A percentile compares a stretch with the other conserved stretches of the same genome.
Evolutionary conservation across 2,797 vertebrate genomes (phyloP).

Genomic region (Coreius guichenoti): DNA sequence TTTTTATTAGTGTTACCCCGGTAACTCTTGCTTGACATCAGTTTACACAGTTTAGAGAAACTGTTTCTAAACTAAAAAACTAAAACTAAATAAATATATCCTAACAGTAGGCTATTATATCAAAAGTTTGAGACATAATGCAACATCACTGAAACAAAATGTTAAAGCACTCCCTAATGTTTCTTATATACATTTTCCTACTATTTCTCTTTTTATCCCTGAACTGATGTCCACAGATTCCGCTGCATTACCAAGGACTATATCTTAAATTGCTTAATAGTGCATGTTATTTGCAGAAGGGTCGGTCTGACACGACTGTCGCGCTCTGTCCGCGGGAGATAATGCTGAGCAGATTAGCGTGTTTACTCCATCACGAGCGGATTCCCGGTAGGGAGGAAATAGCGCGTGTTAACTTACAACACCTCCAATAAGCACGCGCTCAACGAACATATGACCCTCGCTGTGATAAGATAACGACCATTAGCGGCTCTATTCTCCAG

Average conservation of each 20-base stretch:
- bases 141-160: neutral
- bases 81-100: too few species aligned
- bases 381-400: conserved; percentile 78
- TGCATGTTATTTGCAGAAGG: conserved; percentile 78
- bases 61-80: neutral
- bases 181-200: neutral
- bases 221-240: conserved; percentile 41
- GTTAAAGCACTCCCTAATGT: neutral
- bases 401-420: conserved; percentile 73
- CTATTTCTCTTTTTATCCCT: conserved; percentile 2
- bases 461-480: conserved; percentile 74
- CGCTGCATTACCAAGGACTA: conserved; percentile 46
- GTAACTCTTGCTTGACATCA: neutral
- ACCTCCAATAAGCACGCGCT: conserved; percentile 72
- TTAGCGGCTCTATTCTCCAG: conserved; percentile 72
- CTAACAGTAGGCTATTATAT: neutral
- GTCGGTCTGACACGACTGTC: conserved; percentile 74
- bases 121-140: neutral
- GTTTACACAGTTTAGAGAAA: neutral
- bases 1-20: neutral
- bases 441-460: conserved; percentile 69
- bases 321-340: conserved; percentile 75
- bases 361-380: conserved; percentile 71
- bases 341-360: conserved; percentile 81
- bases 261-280: conserved; percentile 59